Base-by-base conservation (phyloP, 2,888 invertebrate species). In the Nyleta sp. region DNA sequence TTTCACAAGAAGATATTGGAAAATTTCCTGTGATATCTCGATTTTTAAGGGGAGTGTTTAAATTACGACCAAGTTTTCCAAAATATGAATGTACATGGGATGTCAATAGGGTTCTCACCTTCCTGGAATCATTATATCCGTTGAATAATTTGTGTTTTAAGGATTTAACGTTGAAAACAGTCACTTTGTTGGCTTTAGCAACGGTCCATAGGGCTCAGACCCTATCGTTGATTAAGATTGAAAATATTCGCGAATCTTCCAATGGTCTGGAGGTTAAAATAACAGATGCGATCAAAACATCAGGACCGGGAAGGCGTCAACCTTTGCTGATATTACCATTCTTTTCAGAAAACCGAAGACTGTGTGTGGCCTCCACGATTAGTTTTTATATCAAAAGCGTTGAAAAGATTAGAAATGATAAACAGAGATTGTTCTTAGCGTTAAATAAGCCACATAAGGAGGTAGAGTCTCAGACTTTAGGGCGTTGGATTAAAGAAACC, bases 51-150 rank as follows among this genome's bases (percentile, higher is more conserved):
- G 78, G 78, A 0, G 57, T 38, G 0, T 71, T 38, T 31, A 75
- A 60, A 8, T 35, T 62, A 17, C 55, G 53, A 22, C 80, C 80
- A 10, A 11, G 53, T 2, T 65, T 28, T 38, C 70, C 80, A 0
- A 80, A 71, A 52, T 80, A 74, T 33, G 10, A 8, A 10, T 46
- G 35, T 13, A 77, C 74, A 5, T 77, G 77, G 73, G 73, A 78
- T 52, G 74, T 70, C 0, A 38, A 55, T 11, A 50, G 70, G 1
- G 73, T 80, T 1, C 46, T 71, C 31, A 10, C 50, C 3, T 17
- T 28, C 22, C 22, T 70, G 6, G 52, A 48, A 4, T 17, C 35
- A 20, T 67, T 50, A 65, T 59, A 52, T 17, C 67, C 59, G 3
- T 18, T 60, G 22, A 38, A 60, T 5, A 24, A 20, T 0, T 28